Percentiles rank a stretch among this genome's conserved stretches.
Evolutionary conservation across 2,888 invertebrate genomes (phyloP).

Genomic region (Bursaphelenchus okinawaensis): DNA sequence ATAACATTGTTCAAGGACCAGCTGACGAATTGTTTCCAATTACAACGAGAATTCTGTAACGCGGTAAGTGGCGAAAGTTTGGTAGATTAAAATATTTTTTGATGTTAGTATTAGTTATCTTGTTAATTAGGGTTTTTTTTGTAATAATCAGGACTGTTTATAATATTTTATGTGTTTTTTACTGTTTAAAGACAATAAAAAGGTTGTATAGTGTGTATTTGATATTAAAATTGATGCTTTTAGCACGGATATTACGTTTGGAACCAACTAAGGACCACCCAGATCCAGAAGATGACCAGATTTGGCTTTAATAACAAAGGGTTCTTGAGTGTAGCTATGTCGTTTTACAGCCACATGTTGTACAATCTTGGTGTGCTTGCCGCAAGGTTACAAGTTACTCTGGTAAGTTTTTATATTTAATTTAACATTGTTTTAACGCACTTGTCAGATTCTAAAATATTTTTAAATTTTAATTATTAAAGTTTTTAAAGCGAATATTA

Average conservation of each 20-base stretch:
- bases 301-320: conserved; percentile 36
- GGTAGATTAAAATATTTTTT: not conserved
- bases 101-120: too few species aligned
- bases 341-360: conserved; percentile 34
- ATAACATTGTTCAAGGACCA: conserved; percentile 22
- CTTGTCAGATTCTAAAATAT: not conserved
- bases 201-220: too few species aligned
- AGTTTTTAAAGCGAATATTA: not conserved
- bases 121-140: too few species aligned
- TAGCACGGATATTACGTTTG: conserved; percentile 13
- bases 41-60: conserved; percentile 24
- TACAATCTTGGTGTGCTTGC: conserved; percentile 34
- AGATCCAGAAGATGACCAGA: conserved; percentile 33
- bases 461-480: not conserved
- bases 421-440: not conserved
- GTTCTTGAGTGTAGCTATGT: conserved; percentile 27
- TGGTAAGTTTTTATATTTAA: not conserved
- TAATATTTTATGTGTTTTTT: too few species aligned
- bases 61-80: conserved; percentile 2
- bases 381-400: conserved; percentile 27
- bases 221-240: not conserved
- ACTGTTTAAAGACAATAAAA: too few species aligned
- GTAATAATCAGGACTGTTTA: too few species aligned
- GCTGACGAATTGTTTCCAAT: conserved; percentile 18
- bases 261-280: conserved; percentile 16